Base-by-base conservation (phyloP, 2,888 invertebrate species). In the Leptinotarsa tumamoca region DNA sequence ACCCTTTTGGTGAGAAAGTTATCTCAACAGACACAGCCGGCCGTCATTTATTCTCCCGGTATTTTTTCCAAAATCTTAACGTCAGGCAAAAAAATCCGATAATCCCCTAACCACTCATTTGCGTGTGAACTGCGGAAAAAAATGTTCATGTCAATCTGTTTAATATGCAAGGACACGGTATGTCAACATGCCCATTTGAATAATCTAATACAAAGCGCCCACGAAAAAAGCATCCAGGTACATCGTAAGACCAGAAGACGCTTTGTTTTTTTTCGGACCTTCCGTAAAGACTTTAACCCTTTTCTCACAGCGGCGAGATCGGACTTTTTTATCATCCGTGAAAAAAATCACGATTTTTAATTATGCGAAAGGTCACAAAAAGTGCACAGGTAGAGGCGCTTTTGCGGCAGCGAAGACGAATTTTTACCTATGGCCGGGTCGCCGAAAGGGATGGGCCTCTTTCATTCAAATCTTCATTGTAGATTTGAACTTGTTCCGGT, bases 101-200 rank as follows among this genome's bases (percentile, higher is more conserved):
- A 63, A 63, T 63, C 63, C 63, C 63, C 63, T 14, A 63, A 33
- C 63, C 27, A 58, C 58, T 63, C 84, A 84, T 85, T 85, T 85
- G 85, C 87, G 87, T 88, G 87, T 87, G 88, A 88, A 87, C 86
- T 80, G 54, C 77, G 83, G 83, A 87, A 87, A 87, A 87, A 86
- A 83, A 82, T 80, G 80, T 83, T 84, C 84, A 69, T 83, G 80
- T 83, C 84, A 83, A 83, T 73, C 86, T 87, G 81, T 83, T 88
- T 88, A 87, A 88, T 88, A 88, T 88, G 88, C 88, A 85, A 87
- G 87, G 85, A 87, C 88, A 88, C 87, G 88, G 84, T 86, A 86
- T 87, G 88, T 88, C 88, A 88, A 88, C 88, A 87, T 84, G 82
- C 83, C 74, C 61, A 84, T 85, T 83, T 84, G 82, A 85, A 85